Evolutionary conservation across 53 echinoderm and acorn worm genomes (phyloP).

Genomic region (Pentamera pediparva): DNA sequence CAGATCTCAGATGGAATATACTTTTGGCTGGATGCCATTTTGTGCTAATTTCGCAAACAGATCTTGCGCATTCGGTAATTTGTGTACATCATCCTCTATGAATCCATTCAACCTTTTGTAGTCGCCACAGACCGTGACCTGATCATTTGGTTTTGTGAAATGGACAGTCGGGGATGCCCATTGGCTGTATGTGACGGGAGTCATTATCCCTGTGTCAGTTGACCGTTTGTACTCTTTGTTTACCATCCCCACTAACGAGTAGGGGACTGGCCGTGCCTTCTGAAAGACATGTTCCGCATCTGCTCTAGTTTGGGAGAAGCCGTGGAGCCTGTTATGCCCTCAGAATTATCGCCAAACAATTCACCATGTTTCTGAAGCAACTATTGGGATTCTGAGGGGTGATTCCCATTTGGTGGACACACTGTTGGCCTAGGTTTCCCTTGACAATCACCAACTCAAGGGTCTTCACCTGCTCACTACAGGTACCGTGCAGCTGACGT

Average conservation of each 20-base stretch:
- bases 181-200: constrained; percentile 13
- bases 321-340: constrained; percentile 31
- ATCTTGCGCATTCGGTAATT: constrained; percentile 31
- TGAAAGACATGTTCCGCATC: constrained; percentile 13
- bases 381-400: constrained; percentile 7
- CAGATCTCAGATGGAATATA: constrained; percentile 30
- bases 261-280: constrained; percentile 28
- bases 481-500: too few species aligned
- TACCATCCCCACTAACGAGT: neutral
- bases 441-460: too few species aligned
- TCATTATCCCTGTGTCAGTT: neutral
- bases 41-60: constrained; percentile 29
- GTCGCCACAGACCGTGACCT: constrained; percentile 29
- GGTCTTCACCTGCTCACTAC: too few species aligned
- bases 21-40: constrained; percentile 27
- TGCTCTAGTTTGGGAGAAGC: constrained; percentile 19
- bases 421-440: too few species aligned
- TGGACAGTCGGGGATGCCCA: constrained; percentile 39
- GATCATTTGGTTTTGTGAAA: constrained; percentile 8
- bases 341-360: constrained; percentile 26
- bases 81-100: constrained; percentile 31
- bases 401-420: constrained; percentile 26
- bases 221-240: constrained; percentile 10
- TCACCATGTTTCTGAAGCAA: constrained; percentile 25
- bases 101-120: constrained; percentile 24